These are phyloP conservation scores for Rhopilema esculentum DNA, from an alignment of 30 jellyfish, hydroid and myxozoan genomes.

Conservation along the genomic window DNA sequence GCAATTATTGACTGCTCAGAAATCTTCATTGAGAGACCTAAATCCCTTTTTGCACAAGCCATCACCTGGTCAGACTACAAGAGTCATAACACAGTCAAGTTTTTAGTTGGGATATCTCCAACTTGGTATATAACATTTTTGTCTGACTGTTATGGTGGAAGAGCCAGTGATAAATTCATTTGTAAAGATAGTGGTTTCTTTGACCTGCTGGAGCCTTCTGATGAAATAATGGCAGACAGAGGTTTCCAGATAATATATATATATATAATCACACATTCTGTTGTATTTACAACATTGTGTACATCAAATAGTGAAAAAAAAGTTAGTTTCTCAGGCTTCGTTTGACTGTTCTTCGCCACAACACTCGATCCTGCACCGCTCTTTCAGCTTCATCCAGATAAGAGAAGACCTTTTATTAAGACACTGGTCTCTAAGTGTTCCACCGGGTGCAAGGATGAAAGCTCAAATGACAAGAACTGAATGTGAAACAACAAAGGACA, in stretches of 20 bases:
- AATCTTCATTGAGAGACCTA: slow-evolving; percentile 41
- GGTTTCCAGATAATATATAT: too few relatives aligned
- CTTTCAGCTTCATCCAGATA: too few relatives aligned
- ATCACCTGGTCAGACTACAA: slow-evolving; percentile 56
- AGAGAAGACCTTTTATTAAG: slow-evolving; percentile 32
- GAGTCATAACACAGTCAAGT: slow-evolving; percentile 18
- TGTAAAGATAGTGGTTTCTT: slow-evolving; percentile 27
- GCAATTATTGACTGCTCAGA: slow-evolving; percentile 43
- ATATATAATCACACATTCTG: too few relatives aligned
- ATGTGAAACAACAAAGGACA: slow-evolving; percentile 57
- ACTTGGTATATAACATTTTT: slow-evolving; percentile 26
- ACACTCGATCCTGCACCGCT: too few relatives aligned
- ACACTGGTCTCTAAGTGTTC: slow-evolving; percentile 63
- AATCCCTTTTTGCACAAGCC: slow-evolving; percentile 28
- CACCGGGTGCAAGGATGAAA: slow-evolving; percentile 79
- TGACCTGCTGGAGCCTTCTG: slow-evolving; percentile 62
- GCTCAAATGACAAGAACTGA: slow-evolving; percentile 73
- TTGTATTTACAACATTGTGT: too few relatives aligned
- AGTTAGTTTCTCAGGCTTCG: too few relatives aligned
- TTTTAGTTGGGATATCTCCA: slow-evolving; percentile 26
- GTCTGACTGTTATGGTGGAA: slow-evolving; percentile 31
- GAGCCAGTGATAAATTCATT: slow-evolving; percentile 27
- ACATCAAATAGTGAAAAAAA: too few relatives aligned
- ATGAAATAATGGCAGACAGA: slow-evolving; percentile 63
- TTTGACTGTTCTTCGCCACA: too few relatives aligned